Evolutionary conservation across 2,113 vertebrate species (phyloP).

Genomic region (Oncorhynchus masou): DNA sequence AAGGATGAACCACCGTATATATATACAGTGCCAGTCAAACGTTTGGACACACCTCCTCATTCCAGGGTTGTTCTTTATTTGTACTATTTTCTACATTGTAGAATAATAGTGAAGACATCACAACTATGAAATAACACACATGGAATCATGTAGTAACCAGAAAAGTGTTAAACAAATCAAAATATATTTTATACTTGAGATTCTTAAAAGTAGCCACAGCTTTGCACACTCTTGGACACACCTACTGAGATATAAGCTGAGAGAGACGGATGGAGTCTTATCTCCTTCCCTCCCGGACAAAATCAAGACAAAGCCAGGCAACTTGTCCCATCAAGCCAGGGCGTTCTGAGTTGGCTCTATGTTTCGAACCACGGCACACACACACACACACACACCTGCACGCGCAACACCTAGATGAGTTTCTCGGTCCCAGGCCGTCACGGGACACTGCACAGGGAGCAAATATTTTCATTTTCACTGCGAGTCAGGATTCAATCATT

Average conservation of each 20-base stretch:
- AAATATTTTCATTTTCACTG: slow-evolving; percentile 58
- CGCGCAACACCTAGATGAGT: slow-evolving; percentile 8
- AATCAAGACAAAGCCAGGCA: slow-evolving; percentile 17
- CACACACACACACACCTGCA: background rate
- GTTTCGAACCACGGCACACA: background rate
- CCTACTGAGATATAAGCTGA: background rate
- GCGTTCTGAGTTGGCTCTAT: background rate
- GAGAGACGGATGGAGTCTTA: slow-evolving; percentile 11
- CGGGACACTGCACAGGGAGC: slow-evolving; percentile 43
- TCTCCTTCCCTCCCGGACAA: background rate
- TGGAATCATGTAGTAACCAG: too few species aligned
- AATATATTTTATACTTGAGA: too few species aligned
- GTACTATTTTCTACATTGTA: too few species aligned
- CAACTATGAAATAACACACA: too few species aligned
- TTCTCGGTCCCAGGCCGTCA: slow-evolving; percentile 26
- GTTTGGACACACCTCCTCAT: too few species aligned
- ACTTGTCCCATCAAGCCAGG: background rate
- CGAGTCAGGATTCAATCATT: slow-evolving; percentile 60
- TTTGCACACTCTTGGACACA: too few species aligned
- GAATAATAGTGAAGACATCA: too few species aligned
- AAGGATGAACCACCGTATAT: too few species aligned
- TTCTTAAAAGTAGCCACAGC: too few species aligned
- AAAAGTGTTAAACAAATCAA: too few species aligned
- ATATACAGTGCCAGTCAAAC: too few species aligned
- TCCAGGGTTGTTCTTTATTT: too few species aligned